phyloP scores from a whole-genome alignment of 1,140 invertebrate species.

The Nomia melanderi region DNA sequence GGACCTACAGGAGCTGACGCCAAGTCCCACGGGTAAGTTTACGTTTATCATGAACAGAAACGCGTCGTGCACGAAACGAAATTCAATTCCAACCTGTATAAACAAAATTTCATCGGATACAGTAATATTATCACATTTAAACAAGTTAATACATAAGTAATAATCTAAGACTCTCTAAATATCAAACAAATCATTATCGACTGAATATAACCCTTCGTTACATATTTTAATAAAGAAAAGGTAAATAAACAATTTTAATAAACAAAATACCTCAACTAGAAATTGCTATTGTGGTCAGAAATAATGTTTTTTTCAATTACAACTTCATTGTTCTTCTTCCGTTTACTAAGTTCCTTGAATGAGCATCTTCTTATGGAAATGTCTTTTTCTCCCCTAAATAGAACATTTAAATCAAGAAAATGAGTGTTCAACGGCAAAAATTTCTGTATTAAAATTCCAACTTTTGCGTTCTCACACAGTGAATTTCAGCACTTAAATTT shows the following conservation, averaged over 20 bases:
- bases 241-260: too few relatives aligned
- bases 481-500: neutral
- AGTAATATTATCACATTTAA: neutral
- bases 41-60: neutral
- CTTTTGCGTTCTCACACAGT: neutral
- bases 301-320: too few relatives aligned
- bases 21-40: conserved; percentile 89
- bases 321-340: too few relatives aligned
- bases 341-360: neutral
- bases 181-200: too few relatives aligned
- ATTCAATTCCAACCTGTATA: neutral
- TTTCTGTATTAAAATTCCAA: neutral
- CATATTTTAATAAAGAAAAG: too few relatives aligned
- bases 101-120: neutral
- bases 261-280: too few relatives aligned
- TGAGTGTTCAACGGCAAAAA: neutral
- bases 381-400: neutral
- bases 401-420: too few relatives aligned
- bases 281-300: too few relatives aligned
- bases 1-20: conserved; percentile 87
- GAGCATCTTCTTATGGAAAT: neutral
- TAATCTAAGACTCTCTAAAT: too few relatives aligned
- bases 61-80: neutral
- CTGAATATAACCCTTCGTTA: too few relatives aligned
- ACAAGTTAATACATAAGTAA: neutral